Percentiles rank a stretch among this genome's conserved stretches.
Evolutionary conservation across 2,888 invertebrate genomes (phyloP).

Genomic region (Vanessa cardui): DNA sequence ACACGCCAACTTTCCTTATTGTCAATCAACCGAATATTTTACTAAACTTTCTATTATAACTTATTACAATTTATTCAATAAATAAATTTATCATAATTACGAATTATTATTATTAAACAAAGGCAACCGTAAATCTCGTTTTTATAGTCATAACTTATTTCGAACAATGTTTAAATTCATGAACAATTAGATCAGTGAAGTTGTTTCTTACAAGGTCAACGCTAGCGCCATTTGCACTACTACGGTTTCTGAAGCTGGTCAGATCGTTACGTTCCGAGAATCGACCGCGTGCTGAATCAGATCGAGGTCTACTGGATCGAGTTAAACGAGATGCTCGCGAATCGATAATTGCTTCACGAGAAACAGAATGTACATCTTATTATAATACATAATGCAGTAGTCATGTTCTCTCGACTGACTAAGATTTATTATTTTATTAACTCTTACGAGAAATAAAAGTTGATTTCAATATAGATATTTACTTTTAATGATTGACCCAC

Average conservation of each 20-base stretch:
- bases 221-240: slow-evolving; percentile 25
- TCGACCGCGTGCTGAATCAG: slow-evolving; percentile 70
- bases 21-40: neutral
- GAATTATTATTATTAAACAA: too few species aligned
- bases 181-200: slow-evolving; percentile 23
- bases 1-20: too few species aligned
- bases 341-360: slow-evolving; percentile 55
- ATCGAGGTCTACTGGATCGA: slow-evolving; percentile 72
- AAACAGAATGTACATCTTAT: slow-evolving; percentile 21
- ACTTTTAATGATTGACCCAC: too few species aligned
- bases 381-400: slow-evolving; percentile 20
- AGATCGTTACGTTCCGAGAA: slow-evolving; percentile 60
- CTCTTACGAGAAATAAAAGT: neutral
- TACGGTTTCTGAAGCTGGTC: slow-evolving; percentile 29
- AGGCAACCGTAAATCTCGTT: neutral
- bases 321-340: slow-evolving; percentile 54
- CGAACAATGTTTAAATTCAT: neutral
- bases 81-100: neutral
- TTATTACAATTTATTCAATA: neutral
- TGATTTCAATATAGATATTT: neutral
- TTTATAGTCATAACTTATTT: neutral
- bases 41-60: neutral
- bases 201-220: slow-evolving; percentile 32
- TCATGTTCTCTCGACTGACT: neutral
- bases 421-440: slow-evolving; percentile 21